Evolutionary conservation across 2,113 vertebrate species (phyloP).

Genomic region (Anas platyrhynchos): DNA sequence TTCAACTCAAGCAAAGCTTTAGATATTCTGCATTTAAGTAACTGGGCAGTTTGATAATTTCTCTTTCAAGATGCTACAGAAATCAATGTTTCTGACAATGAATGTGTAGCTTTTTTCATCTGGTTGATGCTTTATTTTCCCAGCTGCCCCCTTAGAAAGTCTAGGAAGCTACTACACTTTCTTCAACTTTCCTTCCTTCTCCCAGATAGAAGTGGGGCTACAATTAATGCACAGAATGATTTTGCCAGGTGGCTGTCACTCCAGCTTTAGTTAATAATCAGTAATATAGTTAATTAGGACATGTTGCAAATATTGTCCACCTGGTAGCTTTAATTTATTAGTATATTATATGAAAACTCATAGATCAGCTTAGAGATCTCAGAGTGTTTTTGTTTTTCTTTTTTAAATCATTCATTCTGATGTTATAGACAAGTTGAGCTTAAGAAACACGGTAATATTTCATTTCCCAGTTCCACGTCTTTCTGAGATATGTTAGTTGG

Average conservation of each 20-base stretch:
- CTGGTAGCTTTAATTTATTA: neutral
- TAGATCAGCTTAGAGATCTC: neutral
- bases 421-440: neutral
- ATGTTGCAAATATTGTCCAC: neutral
- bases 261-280: neutral
- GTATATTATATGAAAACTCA: neutral
- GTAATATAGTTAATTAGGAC: neutral
- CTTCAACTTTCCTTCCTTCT: neutral
- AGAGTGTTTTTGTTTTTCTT: neutral
- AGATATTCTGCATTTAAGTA: neutral
- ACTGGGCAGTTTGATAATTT: neutral
- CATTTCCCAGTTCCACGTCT: neutral
- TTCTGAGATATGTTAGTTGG: neutral
- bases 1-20: neutral
- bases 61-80: neutral
- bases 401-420: neutral
- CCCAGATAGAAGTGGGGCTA: neutral
- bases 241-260: neutral
- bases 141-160: neutral
- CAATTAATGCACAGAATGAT: neutral
- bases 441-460: neutral
- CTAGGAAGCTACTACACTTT: neutral
- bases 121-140: neutral
- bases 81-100: neutral
- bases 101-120: neutral